phyloP scores from a whole-genome alignment of 2,797 vertebrate genomes.

The Decapterus maruadsi region DNA sequence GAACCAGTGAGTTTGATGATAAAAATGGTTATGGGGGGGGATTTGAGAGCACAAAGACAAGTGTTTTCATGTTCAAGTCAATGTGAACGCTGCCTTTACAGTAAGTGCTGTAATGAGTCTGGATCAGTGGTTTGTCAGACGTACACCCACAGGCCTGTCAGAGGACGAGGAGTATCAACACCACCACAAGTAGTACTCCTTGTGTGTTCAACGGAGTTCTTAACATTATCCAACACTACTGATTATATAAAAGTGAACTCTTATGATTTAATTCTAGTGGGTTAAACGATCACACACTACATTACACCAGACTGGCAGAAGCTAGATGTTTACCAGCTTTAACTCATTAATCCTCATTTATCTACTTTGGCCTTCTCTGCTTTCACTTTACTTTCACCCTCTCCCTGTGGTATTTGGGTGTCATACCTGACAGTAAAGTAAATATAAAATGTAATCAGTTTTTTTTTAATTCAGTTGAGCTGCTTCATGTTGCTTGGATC shows the following conservation, averaged over 20 bases:
- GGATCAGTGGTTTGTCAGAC: neutral
- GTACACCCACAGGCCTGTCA: neutral
- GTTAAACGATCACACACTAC: too few species aligned
- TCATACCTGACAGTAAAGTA: too few species aligned
- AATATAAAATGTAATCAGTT: neutral
- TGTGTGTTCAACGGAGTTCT: neutral
- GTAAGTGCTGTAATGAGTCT: neutral
- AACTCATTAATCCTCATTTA: too few species aligned
- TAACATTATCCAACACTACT: neutral
- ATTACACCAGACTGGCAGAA: too few species aligned
- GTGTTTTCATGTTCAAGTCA: neutral
- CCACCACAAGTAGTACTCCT: neutral
- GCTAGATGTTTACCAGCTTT: too few species aligned
- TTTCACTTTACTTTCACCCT: too few species aligned
- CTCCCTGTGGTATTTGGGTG: too few species aligned
- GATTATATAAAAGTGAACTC: too few species aligned
- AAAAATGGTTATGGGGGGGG: constrained; percentile 1
- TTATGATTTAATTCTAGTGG: too few species aligned
- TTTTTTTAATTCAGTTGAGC: neutral
- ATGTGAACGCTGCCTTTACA: neutral
- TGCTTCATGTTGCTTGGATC: neutral
- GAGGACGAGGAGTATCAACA: neutral
- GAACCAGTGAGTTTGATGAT: constrained; percentile 21
- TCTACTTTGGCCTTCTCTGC: too few species aligned
- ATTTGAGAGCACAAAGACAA: constrained; percentile 2